Conservation (phyloP, 2,113 vertebrate species). For the Vulpes lagopus region DNA sequence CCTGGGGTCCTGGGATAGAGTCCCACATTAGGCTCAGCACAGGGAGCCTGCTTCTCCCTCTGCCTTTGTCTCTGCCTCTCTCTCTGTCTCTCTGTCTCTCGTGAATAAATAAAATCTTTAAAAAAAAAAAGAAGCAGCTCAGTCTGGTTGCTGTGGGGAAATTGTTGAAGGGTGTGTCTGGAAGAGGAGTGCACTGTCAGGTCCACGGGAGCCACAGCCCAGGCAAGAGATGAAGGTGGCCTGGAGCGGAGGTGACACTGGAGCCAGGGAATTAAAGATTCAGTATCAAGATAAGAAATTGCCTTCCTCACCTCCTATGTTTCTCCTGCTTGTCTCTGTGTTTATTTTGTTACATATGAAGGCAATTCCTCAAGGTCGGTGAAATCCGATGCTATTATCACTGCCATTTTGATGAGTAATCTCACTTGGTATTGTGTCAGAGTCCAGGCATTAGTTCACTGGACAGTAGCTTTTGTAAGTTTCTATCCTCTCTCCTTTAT, state of each 20-base stretch:
- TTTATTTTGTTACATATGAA: conserved; percentile 47
- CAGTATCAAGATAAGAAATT: neutral
- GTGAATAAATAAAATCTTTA: no score
- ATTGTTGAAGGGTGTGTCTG: neutral
- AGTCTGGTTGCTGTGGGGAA: neutral
- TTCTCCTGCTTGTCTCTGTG: neutral
- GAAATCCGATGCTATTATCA: neutral
- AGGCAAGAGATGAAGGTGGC: neutral
- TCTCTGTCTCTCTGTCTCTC: no score
- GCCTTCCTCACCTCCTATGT: neutral
- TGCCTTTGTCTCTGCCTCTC: no score
- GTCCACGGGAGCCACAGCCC: neutral
- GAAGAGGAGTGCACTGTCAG: neutral
- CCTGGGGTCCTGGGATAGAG: no score
- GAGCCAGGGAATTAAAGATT: neutral
- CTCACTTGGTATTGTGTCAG: neutral
- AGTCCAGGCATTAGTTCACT: conserved; percentile 1
- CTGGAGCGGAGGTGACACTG: neutral
- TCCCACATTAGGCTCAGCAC: no score
- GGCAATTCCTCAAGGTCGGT: neutral
- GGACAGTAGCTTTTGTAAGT: neutral
- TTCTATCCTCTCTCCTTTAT: neutral
- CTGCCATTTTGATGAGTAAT: conserved; percentile 37
- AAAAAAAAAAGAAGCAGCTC: no score
- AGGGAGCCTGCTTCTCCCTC: no score